These are phyloP conservation scores for Perdita meconis DNA, from an alignment of 2,888 invertebrate genomes.

Conservation along the genomic window DNA sequence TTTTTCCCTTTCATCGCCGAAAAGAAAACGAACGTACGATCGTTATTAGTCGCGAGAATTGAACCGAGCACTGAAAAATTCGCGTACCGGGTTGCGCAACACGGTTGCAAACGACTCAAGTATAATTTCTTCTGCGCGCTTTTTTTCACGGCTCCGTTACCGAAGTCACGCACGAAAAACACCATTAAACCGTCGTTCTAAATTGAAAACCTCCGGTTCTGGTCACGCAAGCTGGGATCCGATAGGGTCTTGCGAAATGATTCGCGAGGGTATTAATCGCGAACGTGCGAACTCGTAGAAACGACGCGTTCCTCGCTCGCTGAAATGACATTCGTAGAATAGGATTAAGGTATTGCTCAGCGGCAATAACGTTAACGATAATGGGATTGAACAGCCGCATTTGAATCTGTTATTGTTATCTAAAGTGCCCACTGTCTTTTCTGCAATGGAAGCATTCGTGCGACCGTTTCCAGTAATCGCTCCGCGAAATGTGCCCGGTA, in stretches of 20 bases:
- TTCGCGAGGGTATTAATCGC: slow-evolving; percentile 19
- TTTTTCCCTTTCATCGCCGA: not conserved
- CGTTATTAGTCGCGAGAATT: not conserved
- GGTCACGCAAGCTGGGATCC: slow-evolving; percentile 36
- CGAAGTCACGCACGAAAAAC: slow-evolving; percentile 23
- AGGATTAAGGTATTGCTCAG: too few relatives aligned
- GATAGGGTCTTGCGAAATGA: slow-evolving; percentile 42
- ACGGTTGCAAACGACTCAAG: not conserved
- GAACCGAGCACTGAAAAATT: not conserved
- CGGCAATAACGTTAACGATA: too few relatives aligned
- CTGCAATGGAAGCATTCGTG: not conserved
- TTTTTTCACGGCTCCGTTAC: not conserved
- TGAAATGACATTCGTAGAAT: not conserved
- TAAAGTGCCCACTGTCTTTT: not conserved
- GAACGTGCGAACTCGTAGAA: not conserved
- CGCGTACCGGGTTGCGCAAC: slow-evolving; percentile 1
- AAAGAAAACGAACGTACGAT: not conserved
- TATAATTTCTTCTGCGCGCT: slow-evolving; percentile 5
- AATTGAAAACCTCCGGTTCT: slow-evolving; percentile 24
- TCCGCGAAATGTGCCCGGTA: not conserved
- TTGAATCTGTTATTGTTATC: too few relatives aligned
- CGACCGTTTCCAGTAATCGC: not conserved
- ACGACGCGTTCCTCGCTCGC: not conserved
- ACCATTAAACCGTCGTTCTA: not conserved
- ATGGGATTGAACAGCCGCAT: too few relatives aligned